Evolutionary conservation across 2,797 vertebrate genomes (phyloP).

Genomic region (Moxostoma hubbsi): DNA sequence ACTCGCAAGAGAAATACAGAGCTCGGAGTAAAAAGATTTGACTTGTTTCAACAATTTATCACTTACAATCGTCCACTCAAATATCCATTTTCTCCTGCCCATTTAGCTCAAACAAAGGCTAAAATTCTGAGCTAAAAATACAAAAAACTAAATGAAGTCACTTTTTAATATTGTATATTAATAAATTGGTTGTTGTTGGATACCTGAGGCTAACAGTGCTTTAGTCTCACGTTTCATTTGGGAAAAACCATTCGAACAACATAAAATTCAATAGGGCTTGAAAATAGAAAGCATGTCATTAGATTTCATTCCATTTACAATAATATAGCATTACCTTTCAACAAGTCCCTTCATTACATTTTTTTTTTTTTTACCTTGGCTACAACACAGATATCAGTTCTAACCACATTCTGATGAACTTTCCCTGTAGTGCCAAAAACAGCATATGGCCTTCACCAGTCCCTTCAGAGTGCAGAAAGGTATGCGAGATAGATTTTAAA

Average conservation of each 20-base stretch:
- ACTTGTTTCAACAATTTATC: too few species aligned
- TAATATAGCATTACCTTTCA: conserved; percentile 7
- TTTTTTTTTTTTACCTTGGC: conserved; percentile 18
- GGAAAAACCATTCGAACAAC: background rate
- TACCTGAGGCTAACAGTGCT: conserved; percentile 17
- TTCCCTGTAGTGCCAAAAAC: background rate
- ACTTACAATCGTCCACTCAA: too few species aligned
- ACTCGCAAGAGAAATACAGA: background rate
- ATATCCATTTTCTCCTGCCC: background rate
- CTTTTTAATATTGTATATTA: background rate
- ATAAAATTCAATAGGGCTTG: conserved; percentile 21
- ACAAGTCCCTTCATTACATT: conserved; percentile 36
- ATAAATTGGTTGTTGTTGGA: conserved; percentile 29
- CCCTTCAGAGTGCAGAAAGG: background rate
- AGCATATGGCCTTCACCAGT: background rate
- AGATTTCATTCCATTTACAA: conserved; percentile 6
- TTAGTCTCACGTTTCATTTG: background rate
- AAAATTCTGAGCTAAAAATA: conserved; percentile 35
- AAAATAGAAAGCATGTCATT: conserved; percentile 21
- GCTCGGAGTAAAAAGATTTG: background rate
- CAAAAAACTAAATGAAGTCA: background rate
- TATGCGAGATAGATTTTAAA: background rate
- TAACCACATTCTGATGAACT: conserved; percentile 20
- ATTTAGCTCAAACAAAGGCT: background rate
- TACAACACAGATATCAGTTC: conserved; percentile 15